These are phyloP conservation scores for Bathybates hornii DNA, from an alignment of 2,113 vertebrate species.

Conservation along the genomic window DNA sequence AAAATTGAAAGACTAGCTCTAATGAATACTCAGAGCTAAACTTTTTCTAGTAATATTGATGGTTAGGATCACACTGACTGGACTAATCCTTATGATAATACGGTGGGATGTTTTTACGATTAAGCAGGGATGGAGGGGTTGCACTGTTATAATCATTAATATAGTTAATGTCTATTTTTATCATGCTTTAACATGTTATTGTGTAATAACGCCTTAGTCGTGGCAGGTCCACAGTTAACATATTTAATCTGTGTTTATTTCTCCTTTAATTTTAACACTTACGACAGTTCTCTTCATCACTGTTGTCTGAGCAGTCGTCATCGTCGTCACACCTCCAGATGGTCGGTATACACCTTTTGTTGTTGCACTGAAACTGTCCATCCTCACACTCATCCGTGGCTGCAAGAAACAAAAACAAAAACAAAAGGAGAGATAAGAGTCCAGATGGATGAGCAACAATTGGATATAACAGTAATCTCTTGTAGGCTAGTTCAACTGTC, in stretches of 20 bases:
- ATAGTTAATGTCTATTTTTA: background rate
- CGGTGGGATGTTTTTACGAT: background rate
- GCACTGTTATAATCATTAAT: background rate
- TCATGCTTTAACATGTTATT: background rate
- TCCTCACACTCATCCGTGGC: slow-evolving; percentile 82
- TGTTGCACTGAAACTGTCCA: slow-evolving; percentile 92
- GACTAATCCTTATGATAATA: background rate
- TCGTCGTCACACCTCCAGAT: slow-evolving; percentile 97
- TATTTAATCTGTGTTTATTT: background rate
- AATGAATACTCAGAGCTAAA: background rate
- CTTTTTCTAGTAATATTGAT: background rate
- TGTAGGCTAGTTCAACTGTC: slow-evolving; percentile 28
- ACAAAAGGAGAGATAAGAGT: background rate
- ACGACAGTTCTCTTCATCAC: slow-evolving; percentile 95
- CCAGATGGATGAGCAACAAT: slow-evolving; percentile 30
- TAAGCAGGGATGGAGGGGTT: background rate
- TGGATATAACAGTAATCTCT: background rate
- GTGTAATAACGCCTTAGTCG: background rate
- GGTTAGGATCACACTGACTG: background rate
- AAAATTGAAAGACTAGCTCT: background rate
- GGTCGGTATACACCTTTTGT: slow-evolving; percentile 88
- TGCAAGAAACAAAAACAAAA: slow-evolving; percentile 24
- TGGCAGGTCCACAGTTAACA: background rate
- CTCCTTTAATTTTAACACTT: slow-evolving; percentile 64
- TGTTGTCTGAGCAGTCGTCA: slow-evolving; percentile 95